A percentile compares a stretch with the other conserved stretches of the same genome.
phyloP scores from a whole-genome alignment of 2,113 vertebrate species.

The Sylvicapra grimmia region DNA sequence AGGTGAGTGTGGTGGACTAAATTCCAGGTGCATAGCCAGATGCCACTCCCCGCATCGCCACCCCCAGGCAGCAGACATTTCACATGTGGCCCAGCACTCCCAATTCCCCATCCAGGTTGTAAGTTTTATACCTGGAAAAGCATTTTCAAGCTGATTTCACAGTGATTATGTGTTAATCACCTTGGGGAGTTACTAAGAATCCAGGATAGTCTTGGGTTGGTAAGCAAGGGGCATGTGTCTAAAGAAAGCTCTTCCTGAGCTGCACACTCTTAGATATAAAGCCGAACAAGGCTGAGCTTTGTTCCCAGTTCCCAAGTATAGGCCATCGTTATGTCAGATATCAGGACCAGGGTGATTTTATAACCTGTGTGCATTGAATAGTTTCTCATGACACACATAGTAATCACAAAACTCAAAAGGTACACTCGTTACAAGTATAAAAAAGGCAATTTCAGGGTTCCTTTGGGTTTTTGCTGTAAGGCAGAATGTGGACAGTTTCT shows the following conservation, averaged over 20 bases:
- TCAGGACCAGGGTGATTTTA: neutral
- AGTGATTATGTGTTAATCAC: neutral
- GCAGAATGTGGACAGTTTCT: neutral
- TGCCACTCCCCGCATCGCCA: neutral
- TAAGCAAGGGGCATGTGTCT: neutral
- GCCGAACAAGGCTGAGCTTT: neutral
- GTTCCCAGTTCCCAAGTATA: neutral
- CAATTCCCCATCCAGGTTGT: neutral
- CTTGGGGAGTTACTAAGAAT: neutral
- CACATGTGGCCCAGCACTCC: neutral
- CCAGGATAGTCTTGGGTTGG: neutral
- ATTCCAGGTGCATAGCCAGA: neutral
- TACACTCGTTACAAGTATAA: neutral
- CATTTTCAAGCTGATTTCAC: slow-evolving; percentile 15
- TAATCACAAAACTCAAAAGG: slow-evolving; percentile 10
- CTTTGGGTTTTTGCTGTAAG: neutral
- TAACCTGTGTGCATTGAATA: neutral
- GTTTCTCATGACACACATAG: neutral
- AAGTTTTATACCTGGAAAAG: neutral
- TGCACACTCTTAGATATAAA: neutral
- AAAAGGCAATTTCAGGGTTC: slow-evolving; percentile 32
- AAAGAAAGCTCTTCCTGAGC: neutral
- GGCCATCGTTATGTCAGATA: neutral
- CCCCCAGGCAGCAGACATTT: neutral
- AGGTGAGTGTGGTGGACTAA: neutral